Conservation (phyloP, 2,113 vertebrate species). For the Triplophysa dalaica region DNA sequence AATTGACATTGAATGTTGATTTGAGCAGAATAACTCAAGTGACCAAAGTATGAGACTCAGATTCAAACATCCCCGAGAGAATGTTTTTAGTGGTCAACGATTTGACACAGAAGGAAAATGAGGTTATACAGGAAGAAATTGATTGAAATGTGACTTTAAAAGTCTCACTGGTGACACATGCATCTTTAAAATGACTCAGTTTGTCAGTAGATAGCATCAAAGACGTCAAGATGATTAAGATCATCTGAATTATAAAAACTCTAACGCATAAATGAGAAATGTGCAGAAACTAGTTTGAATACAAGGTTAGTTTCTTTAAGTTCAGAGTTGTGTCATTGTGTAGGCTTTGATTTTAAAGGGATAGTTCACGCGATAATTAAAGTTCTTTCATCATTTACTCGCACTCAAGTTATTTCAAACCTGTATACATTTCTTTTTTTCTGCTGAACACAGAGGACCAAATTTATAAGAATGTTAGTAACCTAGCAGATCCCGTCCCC, state of each 20-base stretch:
- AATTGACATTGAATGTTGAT: no score
- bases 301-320: neutral
- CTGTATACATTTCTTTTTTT: no score
- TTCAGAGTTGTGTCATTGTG: conserved; percentile 8
- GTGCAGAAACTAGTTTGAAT: neutral
- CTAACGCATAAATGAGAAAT: neutral
- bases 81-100: neutral
- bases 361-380: no score
- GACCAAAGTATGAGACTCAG: neutral
- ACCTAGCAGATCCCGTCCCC: no score
- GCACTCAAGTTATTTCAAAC: no score
- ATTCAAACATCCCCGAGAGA: neutral
- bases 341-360: conserved; percentile 8
- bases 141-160: neutral
- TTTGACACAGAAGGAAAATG: neutral
- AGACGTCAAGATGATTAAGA: neutral
- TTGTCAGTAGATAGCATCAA: no score
- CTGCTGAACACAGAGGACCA: no score
- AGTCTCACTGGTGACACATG: neutral
- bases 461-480: no score
- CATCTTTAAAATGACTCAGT: neutral
- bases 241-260: neutral
- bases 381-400: no score
- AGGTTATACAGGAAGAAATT: conserved; percentile 24
- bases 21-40: no score